Evolutionary conservation across 2,797 vertebrate genomes (phyloP).

Genomic region (Novumbra hubbsi): DNA sequence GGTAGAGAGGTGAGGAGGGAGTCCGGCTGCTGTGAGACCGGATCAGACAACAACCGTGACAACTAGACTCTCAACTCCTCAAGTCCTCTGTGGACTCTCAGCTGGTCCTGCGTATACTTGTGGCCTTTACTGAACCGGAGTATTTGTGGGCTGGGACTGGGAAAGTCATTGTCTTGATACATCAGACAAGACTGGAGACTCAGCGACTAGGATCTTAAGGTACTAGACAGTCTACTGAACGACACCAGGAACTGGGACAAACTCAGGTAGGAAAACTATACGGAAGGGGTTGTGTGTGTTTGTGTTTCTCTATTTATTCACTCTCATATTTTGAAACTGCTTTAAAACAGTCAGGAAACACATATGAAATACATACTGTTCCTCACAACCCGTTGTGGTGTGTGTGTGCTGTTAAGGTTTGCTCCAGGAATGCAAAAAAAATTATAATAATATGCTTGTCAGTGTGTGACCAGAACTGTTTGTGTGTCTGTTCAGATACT

Average conservation of each 20-base stretch:
- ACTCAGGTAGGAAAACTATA: background rate
- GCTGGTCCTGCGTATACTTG: background rate
- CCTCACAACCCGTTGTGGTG: background rate
- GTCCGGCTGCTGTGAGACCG: background rate
- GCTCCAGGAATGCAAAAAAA: background rate
- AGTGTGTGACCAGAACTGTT: background rate
- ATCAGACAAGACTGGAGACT: constrained; percentile 5
- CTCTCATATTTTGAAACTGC: too few species aligned
- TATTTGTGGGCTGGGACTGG: background rate
- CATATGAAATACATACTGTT: too few species aligned
- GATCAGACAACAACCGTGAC: background rate
- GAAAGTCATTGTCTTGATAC: too few species aligned
- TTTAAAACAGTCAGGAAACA: too few species aligned
- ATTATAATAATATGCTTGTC: background rate
- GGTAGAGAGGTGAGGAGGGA: background rate
- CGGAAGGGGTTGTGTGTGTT: background rate
- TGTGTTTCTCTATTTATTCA: background rate
- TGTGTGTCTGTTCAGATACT: too few species aligned
- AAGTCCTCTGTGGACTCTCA: background rate
- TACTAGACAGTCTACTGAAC: background rate
- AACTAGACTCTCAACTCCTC: background rate
- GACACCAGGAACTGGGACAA: constrained; percentile 5
- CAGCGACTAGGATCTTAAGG: constrained; percentile 17
- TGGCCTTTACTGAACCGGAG: background rate
- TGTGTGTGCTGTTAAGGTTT: background rate